These are phyloP conservation scores for Drosophila serrata DNA, from an alignment of 1,140 invertebrate species.

Conservation along the genomic window DNA sequence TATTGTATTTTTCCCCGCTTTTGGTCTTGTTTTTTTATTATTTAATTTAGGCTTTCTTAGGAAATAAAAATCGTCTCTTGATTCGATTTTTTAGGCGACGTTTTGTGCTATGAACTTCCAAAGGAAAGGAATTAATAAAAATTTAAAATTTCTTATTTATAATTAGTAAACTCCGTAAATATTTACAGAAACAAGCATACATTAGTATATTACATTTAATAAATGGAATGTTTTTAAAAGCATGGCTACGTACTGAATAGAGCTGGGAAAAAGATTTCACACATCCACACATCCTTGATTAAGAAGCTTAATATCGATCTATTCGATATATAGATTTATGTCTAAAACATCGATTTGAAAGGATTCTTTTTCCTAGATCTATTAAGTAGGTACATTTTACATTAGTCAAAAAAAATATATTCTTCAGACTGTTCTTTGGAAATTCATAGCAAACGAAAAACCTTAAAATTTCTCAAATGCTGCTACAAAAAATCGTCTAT, in stretches of 20 bases:
- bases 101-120: conserved; percentile 40
- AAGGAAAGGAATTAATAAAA: conserved; percentile 1
- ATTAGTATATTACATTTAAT: not conserved
- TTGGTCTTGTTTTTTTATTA: conserved; percentile 37
- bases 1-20: conserved; percentile 32
- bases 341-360: too few relatives aligned
- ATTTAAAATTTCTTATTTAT: conserved; percentile 1
- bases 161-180: conserved; percentile 1
- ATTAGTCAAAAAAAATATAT: not conserved
- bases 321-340: too few relatives aligned
- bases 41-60: conserved; percentile 43
- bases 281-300: too few relatives aligned
- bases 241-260: conserved; percentile 8
- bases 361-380: not conserved
- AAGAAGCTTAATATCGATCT: too few relatives aligned
- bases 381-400: not conserved
- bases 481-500: conserved; percentile 47
- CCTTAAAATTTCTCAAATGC: conserved; percentile 15
- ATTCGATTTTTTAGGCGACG: conserved; percentile 24
- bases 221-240: conserved; percentile 40
- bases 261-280: not conserved
- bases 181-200: conserved; percentile 6
- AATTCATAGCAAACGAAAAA: conserved; percentile 39
- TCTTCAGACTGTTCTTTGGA: conserved; percentile 8
- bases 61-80: conserved; percentile 56